Evolutionary conservation across 2,113 vertebrate genomes (phyloP).

Genomic region (Calidris pygmaea): DNA sequence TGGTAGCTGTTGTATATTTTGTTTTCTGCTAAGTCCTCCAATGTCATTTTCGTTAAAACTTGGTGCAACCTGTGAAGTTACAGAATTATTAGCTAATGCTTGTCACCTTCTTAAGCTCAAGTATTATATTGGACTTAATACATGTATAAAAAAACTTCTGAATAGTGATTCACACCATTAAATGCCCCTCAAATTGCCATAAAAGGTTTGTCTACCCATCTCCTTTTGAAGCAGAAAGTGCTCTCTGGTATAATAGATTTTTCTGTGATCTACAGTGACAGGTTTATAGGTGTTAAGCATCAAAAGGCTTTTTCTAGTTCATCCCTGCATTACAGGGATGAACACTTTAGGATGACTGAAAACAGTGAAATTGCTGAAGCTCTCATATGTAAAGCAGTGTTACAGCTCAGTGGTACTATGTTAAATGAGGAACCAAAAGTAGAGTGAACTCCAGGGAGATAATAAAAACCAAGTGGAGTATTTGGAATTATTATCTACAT

Average conservation of each 20-base stretch:
- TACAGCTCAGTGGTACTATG: background rate
- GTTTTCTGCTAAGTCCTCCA: background rate
- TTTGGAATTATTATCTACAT: background rate
- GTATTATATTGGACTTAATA: constrained; percentile 2
- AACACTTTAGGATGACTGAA: constrained; percentile 34
- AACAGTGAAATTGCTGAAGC: constrained; percentile 6
- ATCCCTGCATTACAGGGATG: background rate
- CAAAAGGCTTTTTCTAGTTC: constrained; percentile 24
- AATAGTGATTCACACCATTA: constrained; percentile 11
- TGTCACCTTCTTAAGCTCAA: background rate
- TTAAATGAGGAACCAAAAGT: background rate
- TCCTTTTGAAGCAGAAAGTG: constrained; percentile 42
- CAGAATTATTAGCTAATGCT: constrained; percentile 4
- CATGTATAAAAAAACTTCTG: constrained; percentile 17
- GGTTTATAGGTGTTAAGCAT: constrained; percentile 41
- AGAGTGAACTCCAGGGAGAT: background rate
- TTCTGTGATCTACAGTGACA: constrained; percentile 18
- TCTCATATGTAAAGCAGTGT: background rate
- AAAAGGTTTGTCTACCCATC: constrained; percentile 26
- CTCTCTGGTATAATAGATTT: constrained; percentile 1
- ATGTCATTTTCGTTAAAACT: background rate
- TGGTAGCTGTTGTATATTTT: background rate
- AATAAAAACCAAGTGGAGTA: constrained; percentile 11
- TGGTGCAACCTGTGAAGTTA: background rate
- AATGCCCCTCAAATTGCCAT: constrained; percentile 15